Base-by-base conservation (phyloP, 1,140 invertebrate genomes). In the Sinonovacula constricta region DNA sequence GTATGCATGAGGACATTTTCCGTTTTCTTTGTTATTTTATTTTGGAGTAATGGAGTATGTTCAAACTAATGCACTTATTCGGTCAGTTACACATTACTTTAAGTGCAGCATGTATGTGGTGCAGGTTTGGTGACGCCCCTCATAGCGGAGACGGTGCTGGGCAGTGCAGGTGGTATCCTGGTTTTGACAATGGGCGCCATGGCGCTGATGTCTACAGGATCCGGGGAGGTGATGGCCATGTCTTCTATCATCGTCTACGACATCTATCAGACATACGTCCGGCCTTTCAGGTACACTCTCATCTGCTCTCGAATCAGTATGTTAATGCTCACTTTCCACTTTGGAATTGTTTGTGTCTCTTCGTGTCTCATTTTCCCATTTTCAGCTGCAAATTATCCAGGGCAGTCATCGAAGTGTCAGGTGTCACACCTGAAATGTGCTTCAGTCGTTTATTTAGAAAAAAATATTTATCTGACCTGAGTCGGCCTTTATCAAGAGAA, bases 201-300 rank as follows among this genome's bases (percentile, higher is more conserved):
- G 83, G 89, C 90, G 5, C 72, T 89, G 49, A 87, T 90, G 86
- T 91, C 91, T 1, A 91, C 91, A 1, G 90, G 89, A 4, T 88
- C 89, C 5, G 88, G 89, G 22, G 90, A 92, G 74, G 90, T 92
- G 0, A 90, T 92, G 83, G 91, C 91, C 0, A 88, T 92, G 12
- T 88, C 90, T 7, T 91, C 90, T 33, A 91, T 92, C 69, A 88
- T 91, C 30, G 88, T 92, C 5, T 91, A 92, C 76, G 91, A 92
- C 83, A 91, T 92, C 24, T 92, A 90, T 79, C 89, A 91, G 67
- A 88, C 88, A 15, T 91, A 92, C 75, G 66, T 90, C 12, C 74
- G 81, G 66, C 86, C 88, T 14, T 88, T 87, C 79, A 88, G 88
- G 88, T 89, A 82, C 18, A 33, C 10, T 36, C 15, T 7, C 1